Evolutionary conservation across 2,113 vertebrate species (phyloP).

Genomic region (Neoarius graeffei): DNA sequence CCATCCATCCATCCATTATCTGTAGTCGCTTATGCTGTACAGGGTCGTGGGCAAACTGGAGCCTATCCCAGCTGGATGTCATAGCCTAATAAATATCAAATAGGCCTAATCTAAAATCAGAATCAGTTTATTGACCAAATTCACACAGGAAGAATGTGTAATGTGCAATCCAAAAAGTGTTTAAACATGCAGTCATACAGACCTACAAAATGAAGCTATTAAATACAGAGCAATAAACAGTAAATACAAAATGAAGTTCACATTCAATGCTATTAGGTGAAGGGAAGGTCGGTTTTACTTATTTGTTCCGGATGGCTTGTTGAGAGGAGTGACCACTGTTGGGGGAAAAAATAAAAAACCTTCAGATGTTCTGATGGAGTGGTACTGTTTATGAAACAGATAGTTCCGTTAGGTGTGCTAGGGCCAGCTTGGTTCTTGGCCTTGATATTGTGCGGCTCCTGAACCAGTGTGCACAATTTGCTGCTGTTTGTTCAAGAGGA

Average conservation of each 20-base stretch:
- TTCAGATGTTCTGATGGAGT: neutral
- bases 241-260: neutral
- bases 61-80: no score
- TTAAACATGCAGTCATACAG: neutral
- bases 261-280: neutral
- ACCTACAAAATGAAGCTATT: neutral
- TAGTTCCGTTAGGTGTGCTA: neutral
- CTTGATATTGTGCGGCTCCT: neutral
- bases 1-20: no score
- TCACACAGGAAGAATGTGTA: neutral
- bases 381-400: neutral
- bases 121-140: neutral
- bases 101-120: neutral
- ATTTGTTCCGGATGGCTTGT: neutral
- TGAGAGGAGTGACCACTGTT: neutral
- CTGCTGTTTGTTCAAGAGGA: neutral
- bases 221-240: neutral
- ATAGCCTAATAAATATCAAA: neutral
- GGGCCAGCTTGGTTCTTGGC: neutral
- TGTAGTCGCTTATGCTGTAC: no score
- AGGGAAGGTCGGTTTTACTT: neutral
- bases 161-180: neutral
- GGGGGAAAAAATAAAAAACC: neutral
- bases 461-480: neutral
- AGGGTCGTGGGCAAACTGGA: no score